Conservation (phyloP, 92 coral and sea anemone genomes). For the Diadumene lineata region DNA sequence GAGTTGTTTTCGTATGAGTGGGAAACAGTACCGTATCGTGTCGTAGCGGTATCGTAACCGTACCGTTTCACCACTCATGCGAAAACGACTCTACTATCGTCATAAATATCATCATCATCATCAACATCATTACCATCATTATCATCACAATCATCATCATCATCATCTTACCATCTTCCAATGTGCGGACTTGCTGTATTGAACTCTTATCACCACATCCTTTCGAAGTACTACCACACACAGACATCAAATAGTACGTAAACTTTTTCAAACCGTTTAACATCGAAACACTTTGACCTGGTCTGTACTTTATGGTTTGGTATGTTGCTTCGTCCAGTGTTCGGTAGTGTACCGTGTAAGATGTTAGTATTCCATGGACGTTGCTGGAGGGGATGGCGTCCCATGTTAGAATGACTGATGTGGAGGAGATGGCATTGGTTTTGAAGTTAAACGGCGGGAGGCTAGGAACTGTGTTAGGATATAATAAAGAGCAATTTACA, state of each 20-base stretch:
- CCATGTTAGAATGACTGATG: constrained; percentile 55
- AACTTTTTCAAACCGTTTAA: constrained; percentile 40
- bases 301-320: background rate
- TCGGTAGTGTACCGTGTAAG: constrained; percentile 45
- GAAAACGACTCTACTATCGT: background rate
- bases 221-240: constrained; percentile 58
- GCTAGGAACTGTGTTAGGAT: constrained; percentile 68
- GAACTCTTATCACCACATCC: constrained; percentile 55
- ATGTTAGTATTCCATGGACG: constrained; percentile 47
- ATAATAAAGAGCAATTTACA: too few species aligned
- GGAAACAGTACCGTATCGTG: too few species aligned
- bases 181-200: constrained; percentile 28
- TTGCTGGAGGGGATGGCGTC: constrained; percentile 29
- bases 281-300: background rate
- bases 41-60: too few species aligned
- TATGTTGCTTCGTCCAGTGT: background rate
- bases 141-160: background rate
- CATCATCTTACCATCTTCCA: constrained; percentile 62
- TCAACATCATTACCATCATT: background rate
- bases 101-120: background rate
- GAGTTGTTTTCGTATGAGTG: too few species aligned
- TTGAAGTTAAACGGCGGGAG: constrained; percentile 48
- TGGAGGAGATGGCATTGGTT: constrained; percentile 30
- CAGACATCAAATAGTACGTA: constrained; percentile 34
- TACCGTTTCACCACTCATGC: too few species aligned